Conservation (phyloP, 64 coral and sea anemone species). For the Dendronephthya gigantea region DNA sequence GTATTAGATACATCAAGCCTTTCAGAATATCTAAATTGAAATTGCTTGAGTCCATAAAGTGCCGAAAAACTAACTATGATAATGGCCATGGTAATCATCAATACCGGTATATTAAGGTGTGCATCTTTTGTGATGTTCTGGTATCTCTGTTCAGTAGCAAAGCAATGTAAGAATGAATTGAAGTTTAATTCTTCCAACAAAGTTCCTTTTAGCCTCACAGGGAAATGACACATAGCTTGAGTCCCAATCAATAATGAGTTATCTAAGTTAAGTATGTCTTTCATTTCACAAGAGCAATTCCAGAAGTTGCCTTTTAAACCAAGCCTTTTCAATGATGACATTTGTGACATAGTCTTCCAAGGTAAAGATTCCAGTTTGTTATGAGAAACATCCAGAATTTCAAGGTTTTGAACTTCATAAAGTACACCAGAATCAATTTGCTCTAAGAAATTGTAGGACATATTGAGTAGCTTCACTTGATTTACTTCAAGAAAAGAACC, state of each 20-base stretch:
- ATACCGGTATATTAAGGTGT: no score
- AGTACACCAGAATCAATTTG: not conserved
- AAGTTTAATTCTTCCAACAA: not conserved
- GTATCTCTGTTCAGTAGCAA: not conserved
- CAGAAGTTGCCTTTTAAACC: not conserved
- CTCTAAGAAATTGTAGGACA: not conserved
- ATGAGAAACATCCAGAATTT: not conserved
- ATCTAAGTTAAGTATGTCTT: not conserved
- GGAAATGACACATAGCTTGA: not conserved
- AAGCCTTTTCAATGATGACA: not conserved
- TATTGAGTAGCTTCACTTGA: not conserved
- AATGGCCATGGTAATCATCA: no score
- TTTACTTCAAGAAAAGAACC: not conserved
- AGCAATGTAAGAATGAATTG: not conserved
- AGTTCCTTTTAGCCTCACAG: not conserved
- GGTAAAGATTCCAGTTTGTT: not conserved
- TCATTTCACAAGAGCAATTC: not conserved
- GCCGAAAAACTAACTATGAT: no score
- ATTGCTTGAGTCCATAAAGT: no score
- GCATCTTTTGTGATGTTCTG: not conserved
- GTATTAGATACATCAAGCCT: no score
- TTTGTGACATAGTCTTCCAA: not conserved
- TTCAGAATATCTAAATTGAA: no score
- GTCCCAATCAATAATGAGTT: not conserved
- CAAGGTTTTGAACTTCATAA: not conserved